Conservation (phyloP, 2,113 vertebrate genomes). For the Pterocles gutturalis region DNA sequence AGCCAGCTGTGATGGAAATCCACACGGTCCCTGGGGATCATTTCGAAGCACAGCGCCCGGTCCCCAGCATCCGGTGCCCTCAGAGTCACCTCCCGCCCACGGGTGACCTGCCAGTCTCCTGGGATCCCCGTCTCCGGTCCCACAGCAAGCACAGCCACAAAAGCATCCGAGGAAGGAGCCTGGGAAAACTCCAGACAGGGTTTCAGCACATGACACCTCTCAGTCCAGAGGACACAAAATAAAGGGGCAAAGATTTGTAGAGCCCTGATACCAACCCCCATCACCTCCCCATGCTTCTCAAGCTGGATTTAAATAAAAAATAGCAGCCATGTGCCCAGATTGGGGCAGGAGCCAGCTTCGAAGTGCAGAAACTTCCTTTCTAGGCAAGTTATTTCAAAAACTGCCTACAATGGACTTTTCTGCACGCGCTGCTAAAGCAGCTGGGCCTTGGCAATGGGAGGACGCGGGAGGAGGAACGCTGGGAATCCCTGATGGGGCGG, state of each 20-base stretch:
- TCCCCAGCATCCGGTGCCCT: constrained; percentile 9
- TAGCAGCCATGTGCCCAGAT: neutral
- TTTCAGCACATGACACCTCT: neutral
- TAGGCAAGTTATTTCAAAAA: constrained; percentile 69
- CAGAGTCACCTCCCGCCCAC: neutral
- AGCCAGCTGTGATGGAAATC: neutral
- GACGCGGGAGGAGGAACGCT: neutral
- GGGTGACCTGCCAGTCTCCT: neutral
- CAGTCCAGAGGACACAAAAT: neutral
- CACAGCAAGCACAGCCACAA: neutral
- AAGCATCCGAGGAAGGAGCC: neutral
- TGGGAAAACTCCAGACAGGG: constrained; percentile 50
- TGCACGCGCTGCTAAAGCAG: constrained; percentile 13
- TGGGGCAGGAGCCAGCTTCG: constrained; percentile 51
- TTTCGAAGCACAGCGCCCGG: neutral
- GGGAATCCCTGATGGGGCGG: neutral
- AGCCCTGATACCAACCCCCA: neutral
- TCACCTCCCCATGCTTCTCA: neutral
- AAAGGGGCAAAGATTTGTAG: neutral
- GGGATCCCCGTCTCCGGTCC: neutral
- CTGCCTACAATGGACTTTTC: constrained; percentile 59
- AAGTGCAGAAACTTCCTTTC: constrained; percentile 69
- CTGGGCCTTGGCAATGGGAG: constrained; percentile 54
- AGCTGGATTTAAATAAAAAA: constrained; percentile 26
- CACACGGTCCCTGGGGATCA: rapidly evolving